These are phyloP conservation scores for Porites lobata DNA, from an alignment of 92 coral and sea anemone genomes.

Conservation along the genomic window DNA sequence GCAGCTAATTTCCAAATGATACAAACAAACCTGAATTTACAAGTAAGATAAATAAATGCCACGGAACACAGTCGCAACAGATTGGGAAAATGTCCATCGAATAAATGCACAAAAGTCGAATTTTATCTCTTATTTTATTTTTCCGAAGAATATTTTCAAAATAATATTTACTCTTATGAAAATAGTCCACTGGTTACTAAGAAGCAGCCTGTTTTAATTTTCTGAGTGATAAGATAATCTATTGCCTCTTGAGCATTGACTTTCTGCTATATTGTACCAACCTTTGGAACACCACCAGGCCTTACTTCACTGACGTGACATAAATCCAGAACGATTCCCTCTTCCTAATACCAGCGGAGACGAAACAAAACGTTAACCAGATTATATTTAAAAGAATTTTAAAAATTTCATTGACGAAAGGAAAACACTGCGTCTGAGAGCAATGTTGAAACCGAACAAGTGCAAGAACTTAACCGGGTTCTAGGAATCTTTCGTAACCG, in stretches of 20 bases:
- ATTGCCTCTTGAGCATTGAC: too few species aligned
- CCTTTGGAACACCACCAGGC: conserved; percentile 87
- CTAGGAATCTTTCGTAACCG: conserved; percentile 4
- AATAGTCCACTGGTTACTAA: neutral
- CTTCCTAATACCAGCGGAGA: conserved; percentile 73
- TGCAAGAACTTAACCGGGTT: neutral
- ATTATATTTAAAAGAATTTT: neutral
- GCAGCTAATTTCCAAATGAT: neutral
- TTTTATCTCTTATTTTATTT: neutral
- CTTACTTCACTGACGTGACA: conserved; percentile 87
- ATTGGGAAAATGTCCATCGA: neutral
- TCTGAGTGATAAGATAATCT: neutral
- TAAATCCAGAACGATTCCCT: conserved; percentile 76
- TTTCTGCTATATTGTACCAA: conserved; percentile 12
- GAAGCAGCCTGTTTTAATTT: neutral
- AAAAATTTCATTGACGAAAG: conserved; percentile 25
- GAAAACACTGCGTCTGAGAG: conserved; percentile 1
- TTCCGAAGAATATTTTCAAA: neutral
- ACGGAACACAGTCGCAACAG: too few species aligned
- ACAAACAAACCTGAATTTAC: neutral
- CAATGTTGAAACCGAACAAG: neutral
- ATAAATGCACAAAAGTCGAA: neutral
- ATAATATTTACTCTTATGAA: neutral
- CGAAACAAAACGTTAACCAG: neutral
- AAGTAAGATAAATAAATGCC: too few species aligned